Percentiles rank a stretch among this genome's conserved stretches.
Conservation (phyloP, 2,113 vertebrate species). For the Bujurquina vittata region DNA sequence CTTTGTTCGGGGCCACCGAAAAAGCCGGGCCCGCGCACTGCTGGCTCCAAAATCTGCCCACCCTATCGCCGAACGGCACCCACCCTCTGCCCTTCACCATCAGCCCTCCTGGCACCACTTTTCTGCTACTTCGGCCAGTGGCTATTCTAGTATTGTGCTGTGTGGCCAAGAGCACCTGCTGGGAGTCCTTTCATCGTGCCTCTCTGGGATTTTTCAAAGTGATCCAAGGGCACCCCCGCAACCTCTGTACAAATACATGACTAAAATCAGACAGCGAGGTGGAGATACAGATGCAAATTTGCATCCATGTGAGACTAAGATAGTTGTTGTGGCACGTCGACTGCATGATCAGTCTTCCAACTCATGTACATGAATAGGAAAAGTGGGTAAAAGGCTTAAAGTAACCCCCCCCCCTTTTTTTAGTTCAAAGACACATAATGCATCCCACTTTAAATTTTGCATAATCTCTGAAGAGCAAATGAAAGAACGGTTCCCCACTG, state of each 20-base stretch:
- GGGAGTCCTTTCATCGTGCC: slow-evolving; percentile 67
- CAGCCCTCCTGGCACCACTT: slow-evolving; percentile 63
- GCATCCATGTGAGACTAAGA: neutral
- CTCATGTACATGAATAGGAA: neutral
- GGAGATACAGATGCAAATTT: neutral
- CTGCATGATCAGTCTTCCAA: neutral
- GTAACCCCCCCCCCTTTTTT: neutral
- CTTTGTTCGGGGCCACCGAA: slow-evolving; percentile 71
- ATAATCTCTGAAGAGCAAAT: slow-evolving; percentile 16
- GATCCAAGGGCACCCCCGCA: slow-evolving; percentile 44
- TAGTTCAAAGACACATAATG: neutral
- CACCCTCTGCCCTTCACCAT: slow-evolving; percentile 62
- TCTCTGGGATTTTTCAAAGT: slow-evolving; percentile 40
- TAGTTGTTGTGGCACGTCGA: neutral
- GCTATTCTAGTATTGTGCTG: slow-evolving; percentile 67
- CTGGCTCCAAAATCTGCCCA: slow-evolving; percentile 56
- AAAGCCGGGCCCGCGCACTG: slow-evolving; percentile 63
- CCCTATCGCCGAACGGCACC: slow-evolving; percentile 54
- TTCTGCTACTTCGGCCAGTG: slow-evolving; percentile 41
- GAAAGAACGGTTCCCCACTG: slow-evolving; percentile 20
- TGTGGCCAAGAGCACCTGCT: slow-evolving; percentile 76
- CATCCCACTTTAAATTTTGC: slow-evolving; percentile 12
- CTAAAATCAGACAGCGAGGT: slow-evolving; percentile 15
- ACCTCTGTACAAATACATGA: slow-evolving; percentile 2
- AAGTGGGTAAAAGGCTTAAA: neutral